Base-by-base conservation (phyloP, 2,888 invertebrate species). In the Heliconius aoede region DNA sequence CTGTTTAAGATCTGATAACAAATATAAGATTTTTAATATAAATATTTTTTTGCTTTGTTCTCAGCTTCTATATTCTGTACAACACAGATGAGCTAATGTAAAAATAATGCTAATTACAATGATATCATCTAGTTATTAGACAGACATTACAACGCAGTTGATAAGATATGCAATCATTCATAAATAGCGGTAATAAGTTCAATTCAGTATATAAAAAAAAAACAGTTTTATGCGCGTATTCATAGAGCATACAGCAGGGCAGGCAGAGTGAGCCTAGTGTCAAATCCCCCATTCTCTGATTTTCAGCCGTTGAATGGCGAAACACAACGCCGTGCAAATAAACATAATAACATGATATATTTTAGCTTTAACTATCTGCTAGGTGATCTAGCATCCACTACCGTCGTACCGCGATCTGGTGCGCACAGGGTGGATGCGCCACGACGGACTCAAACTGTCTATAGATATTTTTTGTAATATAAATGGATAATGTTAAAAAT, bases 91-190 rank as follows among this genome's bases (percentile, higher is more conserved):
- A 24, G 15, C 24, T 30, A 69, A 69, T 69, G 24, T 55, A 55
- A 55, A 69, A 55, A 15, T 32, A 58, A 69, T 69, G 69, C 32
- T 69, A 55, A 69, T 69, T 69, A 69, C 51, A 55, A 69, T 69
- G 69, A 69, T 32, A 69, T 55, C 69, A 69, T 69, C 51, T 30
- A 32, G n/a, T 51, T n/a, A 3, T 51, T 51, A 69, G 24, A 36
- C 36, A 18, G 7, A 24, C 5, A 8, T 8, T 15, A 24, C 24
- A n/a, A 24, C 15, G n/a, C 62, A 64, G 32, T 32, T 21, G 32
- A n/a, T 61, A 28, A 28, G 8, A 18, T 61, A 18, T 28, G 28
- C 21, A n/a, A 55, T 55, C 55, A n/a, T n/a, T 55, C 55, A 55
- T n/a, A 55, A n/a, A 55, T 21, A n/a, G 21, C 55, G 11, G n/a